Evolutionary conservation across 2,797 vertebrate genomes (phyloP), one percentile per base, ranked within the genome.

Genomic region (Molossus molossus): DNA sequence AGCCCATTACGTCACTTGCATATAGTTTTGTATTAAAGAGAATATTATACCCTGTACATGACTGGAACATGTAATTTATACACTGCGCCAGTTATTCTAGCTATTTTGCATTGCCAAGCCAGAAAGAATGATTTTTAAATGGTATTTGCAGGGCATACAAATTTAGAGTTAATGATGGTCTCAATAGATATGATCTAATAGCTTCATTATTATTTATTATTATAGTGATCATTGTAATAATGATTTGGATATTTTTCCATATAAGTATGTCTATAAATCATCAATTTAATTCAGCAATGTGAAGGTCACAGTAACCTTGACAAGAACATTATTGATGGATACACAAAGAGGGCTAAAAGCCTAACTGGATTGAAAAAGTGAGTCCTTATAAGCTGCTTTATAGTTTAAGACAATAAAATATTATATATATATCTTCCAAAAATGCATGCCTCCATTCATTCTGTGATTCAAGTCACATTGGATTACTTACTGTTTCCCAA

Each of bases 161-260:
- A 85, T 79, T 53, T 82, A 77, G 23, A 94, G 58, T 67, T 86
- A 77, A 76, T 76, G 25, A 80, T 60, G 25, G 48, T 86, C 25
- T 77, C 4, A 76, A 17, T 76, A 60, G 15, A 88, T n/a, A 40
- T 11, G 29, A 40, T 45, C 58, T 86, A 87, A 58, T 87, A 50
- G 14, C 57, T n/a, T 80, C 20, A 84, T 77, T 76, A 27, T 69
- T 87, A 45, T 70, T 84, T 86, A 53, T 58, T 76, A 86, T 81
- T 57, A 53, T 10, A 83, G 27, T 67, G 40, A 72, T 17, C 33
- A 55, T 11, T 91, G 1, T 57, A 18, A 53, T 89, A 17, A 77
- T 60, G 11, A n/a, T 55, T 92, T 79, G 20, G 62, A 37, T 73
- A 64, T 53, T n/a, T 86, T 55, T 40, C 92, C 72, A 64, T 3